Evolutionary conservation across 2,113 vertebrate species (phyloP).

Genomic region (Rhea americana): DNA sequence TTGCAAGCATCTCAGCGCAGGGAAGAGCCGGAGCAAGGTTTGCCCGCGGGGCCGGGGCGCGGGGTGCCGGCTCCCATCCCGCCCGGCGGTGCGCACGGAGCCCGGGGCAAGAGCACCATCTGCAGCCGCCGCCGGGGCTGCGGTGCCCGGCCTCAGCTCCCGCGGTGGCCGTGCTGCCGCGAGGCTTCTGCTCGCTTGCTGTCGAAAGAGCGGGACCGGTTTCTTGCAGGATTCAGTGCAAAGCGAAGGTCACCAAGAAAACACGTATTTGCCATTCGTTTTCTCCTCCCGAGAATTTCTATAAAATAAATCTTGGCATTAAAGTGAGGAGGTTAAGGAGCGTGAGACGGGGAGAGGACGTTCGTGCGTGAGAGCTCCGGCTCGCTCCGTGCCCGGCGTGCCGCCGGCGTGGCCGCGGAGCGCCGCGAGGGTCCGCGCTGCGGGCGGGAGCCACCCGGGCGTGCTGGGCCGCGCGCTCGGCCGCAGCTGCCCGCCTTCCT

Average conservation of each 20-base stretch:
- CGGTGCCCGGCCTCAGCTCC: too few species aligned
- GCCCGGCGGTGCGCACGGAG: fast-evolving
- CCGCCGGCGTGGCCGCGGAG: neutral
- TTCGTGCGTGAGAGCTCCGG: neutral
- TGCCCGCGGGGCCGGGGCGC: neutral
- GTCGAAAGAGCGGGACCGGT: neutral
- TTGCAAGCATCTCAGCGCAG: neutral
- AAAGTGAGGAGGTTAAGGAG: neutral
- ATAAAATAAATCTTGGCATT: neutral
- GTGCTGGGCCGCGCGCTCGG: fast-evolving
- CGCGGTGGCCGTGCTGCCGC: too few species aligned
- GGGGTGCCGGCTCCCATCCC: too few species aligned
- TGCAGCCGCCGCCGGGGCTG: neutral
- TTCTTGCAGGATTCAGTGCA: neutral
- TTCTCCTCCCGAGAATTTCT: neutral
- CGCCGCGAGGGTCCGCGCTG: neutral
- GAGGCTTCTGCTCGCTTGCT: neutral
- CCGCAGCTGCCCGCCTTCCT: fast-evolving
- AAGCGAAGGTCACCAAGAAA: neutral
- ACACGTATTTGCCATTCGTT: neutral
- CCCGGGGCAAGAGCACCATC: neutral
- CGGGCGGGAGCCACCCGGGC: neutral
- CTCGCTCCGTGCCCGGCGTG: neutral
- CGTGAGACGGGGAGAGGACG: neutral
- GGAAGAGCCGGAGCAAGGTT: neutral